Evolutionary conservation across 2,888 invertebrate species (phyloP).

Genomic region (Drosophila melanosoma): DNA sequence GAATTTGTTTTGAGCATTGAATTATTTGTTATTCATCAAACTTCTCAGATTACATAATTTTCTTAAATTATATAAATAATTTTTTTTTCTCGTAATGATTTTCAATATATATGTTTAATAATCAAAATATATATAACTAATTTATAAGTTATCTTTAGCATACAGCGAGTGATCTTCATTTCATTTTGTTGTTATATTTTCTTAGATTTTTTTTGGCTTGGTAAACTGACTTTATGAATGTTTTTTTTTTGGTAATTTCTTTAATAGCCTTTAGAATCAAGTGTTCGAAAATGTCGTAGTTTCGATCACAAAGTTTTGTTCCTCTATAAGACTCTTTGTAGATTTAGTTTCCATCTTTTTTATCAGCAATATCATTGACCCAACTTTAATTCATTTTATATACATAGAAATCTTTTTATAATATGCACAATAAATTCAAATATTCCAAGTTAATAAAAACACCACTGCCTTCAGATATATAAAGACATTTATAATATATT

Average conservation of each 20-base stretch:
- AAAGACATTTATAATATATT: no score
- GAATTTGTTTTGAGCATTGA: neutral
- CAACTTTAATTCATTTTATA: no score
- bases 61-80: neutral
- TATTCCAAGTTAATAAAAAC: no score
- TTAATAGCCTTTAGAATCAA: neutral
- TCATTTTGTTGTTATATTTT: neutral
- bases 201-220: neutral
- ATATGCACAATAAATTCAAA: no score
- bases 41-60: neutral
- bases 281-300: no score
- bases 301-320: no score
- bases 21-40: neutral
- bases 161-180: neutral
- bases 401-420: no score
- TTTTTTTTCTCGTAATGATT: neutral
- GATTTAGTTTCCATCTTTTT: no score
- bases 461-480: no score
- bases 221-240: neutral
- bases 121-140: neutral
- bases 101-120: neutral
- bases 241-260: neutral
- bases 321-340: no score
- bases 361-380: no score
- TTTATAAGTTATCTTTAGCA: neutral